Evolutionary conservation across 2,797 vertebrate species (phyloP).

Genomic region (Sebastes jordani): DNA sequence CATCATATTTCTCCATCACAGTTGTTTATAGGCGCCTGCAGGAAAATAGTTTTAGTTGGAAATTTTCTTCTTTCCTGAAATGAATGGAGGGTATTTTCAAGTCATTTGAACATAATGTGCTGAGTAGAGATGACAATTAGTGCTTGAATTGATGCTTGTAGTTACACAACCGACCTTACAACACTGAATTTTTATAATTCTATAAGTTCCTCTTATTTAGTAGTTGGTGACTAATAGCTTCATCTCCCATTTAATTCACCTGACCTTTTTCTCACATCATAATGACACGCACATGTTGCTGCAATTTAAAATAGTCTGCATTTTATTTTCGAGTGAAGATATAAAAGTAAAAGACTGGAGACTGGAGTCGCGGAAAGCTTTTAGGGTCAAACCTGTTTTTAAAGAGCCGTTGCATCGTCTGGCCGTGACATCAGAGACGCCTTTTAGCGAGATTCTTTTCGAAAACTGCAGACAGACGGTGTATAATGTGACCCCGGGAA

Average conservation of each 20-base stretch:
- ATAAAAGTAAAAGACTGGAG: not conserved
- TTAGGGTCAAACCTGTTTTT: slow-evolving; percentile 6
- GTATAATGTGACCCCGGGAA: slow-evolving; percentile 8
- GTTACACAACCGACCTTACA: not conserved
- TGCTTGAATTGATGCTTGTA: not conserved
- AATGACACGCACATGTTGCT: not conserved
- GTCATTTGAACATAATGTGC: not conserved
- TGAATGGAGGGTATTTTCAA: not conserved
- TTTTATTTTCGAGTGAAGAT: slow-evolving; percentile 2
- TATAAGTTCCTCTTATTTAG: slow-evolving; percentile 5
- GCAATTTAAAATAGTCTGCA: not conserved
- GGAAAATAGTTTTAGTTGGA: not conserved
- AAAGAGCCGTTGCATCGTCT: not conserved
- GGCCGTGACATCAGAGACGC: not conserved
- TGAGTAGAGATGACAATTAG: not conserved
- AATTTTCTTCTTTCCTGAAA: not conserved
- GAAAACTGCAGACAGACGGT: not conserved
- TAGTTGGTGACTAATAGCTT: not conserved
- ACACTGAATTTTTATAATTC: not conserved
- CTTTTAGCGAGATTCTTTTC: not conserved
- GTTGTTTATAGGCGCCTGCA: not conserved
- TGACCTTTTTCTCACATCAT: slow-evolving; percentile 25
- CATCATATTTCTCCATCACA: not conserved
- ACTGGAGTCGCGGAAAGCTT: not conserved
- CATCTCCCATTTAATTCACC: not conserved